phyloP scores from a whole-genome alignment of 2,888 invertebrate species.

The Periphyllus acericola region DNA sequence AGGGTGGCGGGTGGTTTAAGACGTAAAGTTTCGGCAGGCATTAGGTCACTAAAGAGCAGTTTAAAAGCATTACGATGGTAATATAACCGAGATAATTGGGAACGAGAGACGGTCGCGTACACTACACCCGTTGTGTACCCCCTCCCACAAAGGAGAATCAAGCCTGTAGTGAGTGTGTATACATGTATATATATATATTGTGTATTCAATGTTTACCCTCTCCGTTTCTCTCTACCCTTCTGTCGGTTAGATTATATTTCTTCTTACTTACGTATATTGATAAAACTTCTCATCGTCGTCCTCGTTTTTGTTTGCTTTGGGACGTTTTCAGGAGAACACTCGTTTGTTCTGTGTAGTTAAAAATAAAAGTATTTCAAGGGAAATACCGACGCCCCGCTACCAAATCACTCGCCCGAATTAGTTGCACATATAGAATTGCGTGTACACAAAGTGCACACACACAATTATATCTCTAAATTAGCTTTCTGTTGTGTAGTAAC shows the following conservation, averaged over 20 bases:
- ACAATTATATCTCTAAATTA: neutral
- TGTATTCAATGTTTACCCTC: neutral
- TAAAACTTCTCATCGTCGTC: neutral
- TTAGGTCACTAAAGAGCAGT: constrained; percentile 22
- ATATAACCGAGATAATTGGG: constrained; percentile 39
- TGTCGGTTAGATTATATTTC: neutral
- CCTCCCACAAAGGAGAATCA: too few species aligned
- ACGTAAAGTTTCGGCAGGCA: constrained; percentile 35
- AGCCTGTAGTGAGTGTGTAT: too few species aligned
- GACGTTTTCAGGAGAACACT: neutral
- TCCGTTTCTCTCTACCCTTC: neutral
- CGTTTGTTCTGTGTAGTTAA: neutral
- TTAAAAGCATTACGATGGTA: constrained; percentile 35
- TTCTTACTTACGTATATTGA: neutral
- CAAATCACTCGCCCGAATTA: neutral
- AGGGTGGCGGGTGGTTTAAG: neutral
- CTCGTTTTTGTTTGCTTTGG: neutral
- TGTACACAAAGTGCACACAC: neutral
- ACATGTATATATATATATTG: neutral
- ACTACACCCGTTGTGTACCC: too few species aligned
- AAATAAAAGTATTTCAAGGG: neutral
- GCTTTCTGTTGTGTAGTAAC: neutral
- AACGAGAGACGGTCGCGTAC: neutral
- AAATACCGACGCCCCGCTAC: neutral
- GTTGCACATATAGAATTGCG: neutral